Conservation (phyloP, 2,113 vertebrate genomes). For the Sander vitreus region DNA sequence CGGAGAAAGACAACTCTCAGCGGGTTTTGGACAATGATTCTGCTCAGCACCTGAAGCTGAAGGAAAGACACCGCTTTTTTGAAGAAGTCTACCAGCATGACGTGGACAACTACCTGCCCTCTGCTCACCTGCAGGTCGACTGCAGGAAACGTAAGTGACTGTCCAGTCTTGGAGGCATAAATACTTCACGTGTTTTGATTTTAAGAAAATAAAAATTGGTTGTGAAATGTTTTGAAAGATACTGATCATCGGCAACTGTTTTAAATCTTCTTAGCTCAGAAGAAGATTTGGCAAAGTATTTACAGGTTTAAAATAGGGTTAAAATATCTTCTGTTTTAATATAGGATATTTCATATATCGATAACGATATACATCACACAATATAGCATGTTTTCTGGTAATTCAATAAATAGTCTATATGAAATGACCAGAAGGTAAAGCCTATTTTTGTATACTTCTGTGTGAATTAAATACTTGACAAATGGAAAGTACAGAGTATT, state of each 20-base stretch:
- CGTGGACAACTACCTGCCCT: slow-evolving; percentile 90
- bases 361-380: too few species aligned
- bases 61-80: slow-evolving; percentile 92
- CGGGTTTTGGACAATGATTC: slow-evolving; percentile 81
- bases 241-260: not conserved
- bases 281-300: not conserved
- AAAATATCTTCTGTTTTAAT: too few species aligned
- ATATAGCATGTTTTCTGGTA: too few species aligned
- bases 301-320: not conserved
- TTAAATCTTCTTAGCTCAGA: not conserved
- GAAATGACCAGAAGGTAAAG: too few species aligned
- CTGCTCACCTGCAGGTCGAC: slow-evolving; percentile 91
- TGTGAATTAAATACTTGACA: too few species aligned
- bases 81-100: slow-evolving; percentile 96
- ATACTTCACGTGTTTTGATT: not conserved
- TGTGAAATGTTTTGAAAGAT: not conserved
- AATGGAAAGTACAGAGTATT: too few species aligned
- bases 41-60: slow-evolving; percentile 87
- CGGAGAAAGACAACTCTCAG: slow-evolving; percentile 75
- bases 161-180: not conserved
- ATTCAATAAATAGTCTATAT: too few species aligned
- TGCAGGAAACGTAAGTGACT: slow-evolving; percentile 89
- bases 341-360: too few species aligned
- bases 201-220: not conserved
- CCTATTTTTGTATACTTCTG: too few species aligned